Percentiles rank a stretch among this genome's conserved stretches.
phyloP scores from a whole-genome alignment of 2,888 invertebrate genomes.

The Caenorhabditis sp. region DNA sequence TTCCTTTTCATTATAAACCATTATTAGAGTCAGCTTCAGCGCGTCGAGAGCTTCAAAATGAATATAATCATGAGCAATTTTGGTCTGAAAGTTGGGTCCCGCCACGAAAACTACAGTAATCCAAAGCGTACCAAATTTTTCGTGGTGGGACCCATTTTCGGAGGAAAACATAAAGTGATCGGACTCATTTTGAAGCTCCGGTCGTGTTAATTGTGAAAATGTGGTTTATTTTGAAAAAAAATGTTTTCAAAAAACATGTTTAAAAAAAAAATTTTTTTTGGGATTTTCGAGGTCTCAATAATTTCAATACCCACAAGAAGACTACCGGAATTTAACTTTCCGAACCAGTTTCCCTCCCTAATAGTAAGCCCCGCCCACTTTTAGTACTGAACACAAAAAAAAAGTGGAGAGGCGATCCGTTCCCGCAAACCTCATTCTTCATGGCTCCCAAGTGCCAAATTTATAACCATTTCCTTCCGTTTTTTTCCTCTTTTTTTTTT shows the following conservation, averaged over 20 bases:
- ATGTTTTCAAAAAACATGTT: background rate
- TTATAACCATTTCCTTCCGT: conserved; percentile 38
- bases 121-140: background rate
- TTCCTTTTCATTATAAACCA: background rate
- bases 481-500: background rate
- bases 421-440: conserved; percentile 7
- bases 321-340: background rate
- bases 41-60: conserved; percentile 4
- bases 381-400: conserved; percentile 27
- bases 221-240: background rate
- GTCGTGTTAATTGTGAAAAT: background rate
- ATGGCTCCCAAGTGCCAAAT: conserved; percentile 57
- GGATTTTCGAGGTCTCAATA: background rate
- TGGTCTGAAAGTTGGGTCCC: background rate
- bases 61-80: background rate
- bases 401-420: background rate
- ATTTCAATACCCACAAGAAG: too few relatives aligned
- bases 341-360: background rate
- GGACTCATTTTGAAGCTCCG: background rate
- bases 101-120: conserved; percentile 6
- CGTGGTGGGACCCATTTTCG: conserved; percentile 8
- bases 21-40: background rate
- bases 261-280: too few relatives aligned
- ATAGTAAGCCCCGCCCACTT: background rate
- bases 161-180: background rate